Conservation (phyloP, 2,797 vertebrate species). For the Clarias laeviceps region DNA sequence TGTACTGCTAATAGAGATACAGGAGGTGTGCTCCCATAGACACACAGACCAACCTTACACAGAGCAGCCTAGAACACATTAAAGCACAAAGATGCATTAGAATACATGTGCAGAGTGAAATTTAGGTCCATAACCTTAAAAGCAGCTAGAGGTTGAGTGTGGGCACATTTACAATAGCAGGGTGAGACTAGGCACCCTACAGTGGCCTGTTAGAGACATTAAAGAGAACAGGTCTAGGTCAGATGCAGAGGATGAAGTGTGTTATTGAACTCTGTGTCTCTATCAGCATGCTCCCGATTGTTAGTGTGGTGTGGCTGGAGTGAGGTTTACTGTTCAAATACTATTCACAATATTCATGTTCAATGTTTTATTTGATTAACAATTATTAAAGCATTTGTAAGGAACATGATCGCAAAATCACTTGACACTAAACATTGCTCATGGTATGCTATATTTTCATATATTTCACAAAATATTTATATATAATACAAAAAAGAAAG, state of each 20-base stretch:
- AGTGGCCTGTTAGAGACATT: constrained; percentile 51
- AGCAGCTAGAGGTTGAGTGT: background rate
- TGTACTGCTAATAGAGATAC: constrained; percentile 79
- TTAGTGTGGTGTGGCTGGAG: background rate
- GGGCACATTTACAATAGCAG: constrained; percentile 1
- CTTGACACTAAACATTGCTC: background rate
- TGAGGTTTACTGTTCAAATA: background rate
- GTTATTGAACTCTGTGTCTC: background rate
- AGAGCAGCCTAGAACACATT: constrained; percentile 26
- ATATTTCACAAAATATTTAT: background rate
- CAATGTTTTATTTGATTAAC: background rate
- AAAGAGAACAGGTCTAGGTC: constrained; percentile 53
- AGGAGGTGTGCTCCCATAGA: constrained; percentile 53
- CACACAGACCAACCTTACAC: constrained; percentile 61
- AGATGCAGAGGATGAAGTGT: constrained; percentile 38
- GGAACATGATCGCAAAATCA: background rate
- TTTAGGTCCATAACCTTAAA: constrained; percentile 12
- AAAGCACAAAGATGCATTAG: constrained; percentile 44
- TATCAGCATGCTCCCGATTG: background rate
- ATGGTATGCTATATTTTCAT: background rate
- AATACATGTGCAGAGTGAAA: constrained; percentile 21
- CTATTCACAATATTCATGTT: background rate
- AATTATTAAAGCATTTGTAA: background rate
- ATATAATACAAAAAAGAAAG: background rate
- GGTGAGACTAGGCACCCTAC: constrained; percentile 35